Base-by-base conservation (phyloP, 2,113 vertebrate species). In the Saimiri boliviensis region DNA sequence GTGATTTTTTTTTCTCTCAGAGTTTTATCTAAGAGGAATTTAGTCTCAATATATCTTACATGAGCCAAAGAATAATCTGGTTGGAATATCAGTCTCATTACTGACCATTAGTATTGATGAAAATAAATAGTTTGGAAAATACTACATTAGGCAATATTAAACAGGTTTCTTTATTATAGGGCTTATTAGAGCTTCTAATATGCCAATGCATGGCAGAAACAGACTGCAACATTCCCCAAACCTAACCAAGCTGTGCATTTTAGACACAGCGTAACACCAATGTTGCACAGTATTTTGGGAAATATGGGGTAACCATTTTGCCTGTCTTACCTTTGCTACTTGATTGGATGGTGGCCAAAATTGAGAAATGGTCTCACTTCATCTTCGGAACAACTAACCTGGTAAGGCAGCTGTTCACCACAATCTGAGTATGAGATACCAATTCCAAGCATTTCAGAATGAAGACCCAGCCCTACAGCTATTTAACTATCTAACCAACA, bases 401-500 rank as follows among this genome's bases (percentile, higher is more conserved):
- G 49, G 12, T 27, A 19, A 77, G 35, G 23, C 40, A 92, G 37
- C 35, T 73, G 19, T 45, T 91, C 47, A 4, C 40, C 52, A 63
- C 47, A 37, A 21, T 63, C 76, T 80, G 40, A 6, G 19, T 66
- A 52, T 60, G 89, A 97, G 63, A 97, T 70, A 93, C 54, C 40
- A 86, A 73, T 32, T 56, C 54, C 80, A 17, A 79, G 58, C 3
- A 83, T 86, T 93, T 35, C 49, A 6, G 77, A 19, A 81, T 66
- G 35, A 91, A 23, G 77, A 80, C 8, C 8, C 40, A 68, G 89
- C 0, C 0, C 6, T 32, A 27, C 30, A 8, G 30, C 91, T 90
- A 94, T 20, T 90, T 80, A 84, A 17, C 16, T 97, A 23, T 23
- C 8, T 58, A 94, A 95, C 58, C 45, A 80, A 91, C 6, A 93